Percentiles rank a stretch among this genome's conserved stretches.
Evolutionary conservation across 1,140 invertebrate species (phyloP).

Genomic region (Acromyrmex heyeri): DNA sequence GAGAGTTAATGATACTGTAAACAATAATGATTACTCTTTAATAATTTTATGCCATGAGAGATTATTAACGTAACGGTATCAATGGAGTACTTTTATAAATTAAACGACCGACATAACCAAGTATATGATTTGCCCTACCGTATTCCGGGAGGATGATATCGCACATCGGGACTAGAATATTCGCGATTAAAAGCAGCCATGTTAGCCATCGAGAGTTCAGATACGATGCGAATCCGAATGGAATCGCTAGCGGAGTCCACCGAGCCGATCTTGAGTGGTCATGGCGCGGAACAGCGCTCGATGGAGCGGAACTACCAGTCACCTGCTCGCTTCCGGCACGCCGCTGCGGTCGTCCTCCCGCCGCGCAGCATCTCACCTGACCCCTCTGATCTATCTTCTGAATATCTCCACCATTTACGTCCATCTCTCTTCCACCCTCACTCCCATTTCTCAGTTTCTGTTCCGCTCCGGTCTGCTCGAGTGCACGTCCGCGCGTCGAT

Average conservation of each 20-base stretch:
- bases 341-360: constrained; percentile 75
- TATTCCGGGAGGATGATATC: constrained; percentile 5
- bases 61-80: constrained; percentile 16
- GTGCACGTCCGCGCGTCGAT: constrained; percentile 36
- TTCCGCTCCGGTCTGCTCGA: constrained; percentile 41
- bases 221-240: constrained; percentile 71
- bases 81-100: not conserved
- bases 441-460: constrained; percentile 57
- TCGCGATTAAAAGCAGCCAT: constrained; percentile 3
- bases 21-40: not conserved
- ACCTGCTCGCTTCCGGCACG: constrained; percentile 86
- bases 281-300: constrained; percentile 86
- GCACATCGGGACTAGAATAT: constrained; percentile 2
- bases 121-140: not conserved
- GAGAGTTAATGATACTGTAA: not conserved
- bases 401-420: constrained; percentile 61
- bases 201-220: constrained; percentile 49
- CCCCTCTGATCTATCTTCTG: constrained; percentile 61
- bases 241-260: constrained; percentile 76
- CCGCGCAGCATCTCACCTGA: constrained; percentile 67
- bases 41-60: not conserved
- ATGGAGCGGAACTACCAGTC: constrained; percentile 87
- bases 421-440: not conserved
- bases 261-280: constrained; percentile 83
- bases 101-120: not conserved